These are phyloP conservation scores for Eupithecia subfuscata DNA, from an alignment of 2,888 invertebrate species.

Conservation along the genomic window DNA sequence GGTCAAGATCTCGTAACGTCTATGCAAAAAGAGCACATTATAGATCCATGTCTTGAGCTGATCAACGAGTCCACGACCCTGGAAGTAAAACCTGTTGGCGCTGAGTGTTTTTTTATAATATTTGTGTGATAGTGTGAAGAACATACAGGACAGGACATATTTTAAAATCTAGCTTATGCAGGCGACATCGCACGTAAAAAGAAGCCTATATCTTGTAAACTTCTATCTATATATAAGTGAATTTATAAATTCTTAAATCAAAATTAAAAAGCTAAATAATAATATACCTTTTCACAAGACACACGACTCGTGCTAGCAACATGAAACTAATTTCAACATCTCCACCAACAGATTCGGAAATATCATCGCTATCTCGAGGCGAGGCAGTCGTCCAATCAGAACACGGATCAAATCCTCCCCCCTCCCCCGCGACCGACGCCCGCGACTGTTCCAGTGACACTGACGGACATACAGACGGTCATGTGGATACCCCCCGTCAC, in stretches of 20 bases:
- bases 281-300: no score
- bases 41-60: neutral
- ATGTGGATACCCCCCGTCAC: constrained; percentile 3
- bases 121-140: no score
- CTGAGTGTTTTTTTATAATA: no score
- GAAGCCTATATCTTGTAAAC: no score
- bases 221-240: no score
- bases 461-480: constrained; percentile 74
- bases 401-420: constrained; percentile 89
- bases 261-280: no score
- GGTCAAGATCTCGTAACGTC: neutral
- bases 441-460: constrained; percentile 87
- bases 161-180: no score
- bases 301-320: no score
- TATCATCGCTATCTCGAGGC: constrained; percentile 86
- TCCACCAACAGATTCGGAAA: constrained; percentile 76
- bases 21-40: neutral
- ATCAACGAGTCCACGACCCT: neutral
- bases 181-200: no score
- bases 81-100: no score
- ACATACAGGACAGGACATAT: no score
- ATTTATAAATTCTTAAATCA: no score
- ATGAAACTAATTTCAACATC: neutral
- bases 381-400: constrained; percentile 84
- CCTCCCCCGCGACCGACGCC: constrained; percentile 91